These are phyloP conservation scores for Antheraea pernyi DNA, from an alignment of 1,140 invertebrate species.

Conservation along the genomic window DNA sequence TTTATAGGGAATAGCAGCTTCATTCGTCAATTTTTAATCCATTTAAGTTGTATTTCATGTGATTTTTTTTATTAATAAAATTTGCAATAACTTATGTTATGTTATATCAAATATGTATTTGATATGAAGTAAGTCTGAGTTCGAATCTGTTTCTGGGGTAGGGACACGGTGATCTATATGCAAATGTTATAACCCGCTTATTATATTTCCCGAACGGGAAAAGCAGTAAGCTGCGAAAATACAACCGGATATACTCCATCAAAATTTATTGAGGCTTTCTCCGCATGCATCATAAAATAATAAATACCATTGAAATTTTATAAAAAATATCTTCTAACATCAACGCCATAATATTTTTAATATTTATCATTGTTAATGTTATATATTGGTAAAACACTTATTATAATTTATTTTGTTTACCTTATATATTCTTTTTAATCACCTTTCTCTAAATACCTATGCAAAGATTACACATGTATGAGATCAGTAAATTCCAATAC, in stretches of 20 bases:
- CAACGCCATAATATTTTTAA: not conserved
- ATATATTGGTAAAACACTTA: no score
- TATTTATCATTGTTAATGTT: not conserved
- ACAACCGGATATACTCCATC: constrained; percentile 55
- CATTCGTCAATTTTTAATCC: no score
- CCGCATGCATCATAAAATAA: constrained; percentile 9
- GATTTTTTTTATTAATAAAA: no score
- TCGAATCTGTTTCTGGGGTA: constrained; percentile 1
- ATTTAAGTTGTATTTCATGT: no score
- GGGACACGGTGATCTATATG: constrained; percentile 72
- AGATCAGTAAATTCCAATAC: no score
- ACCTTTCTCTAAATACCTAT: no score
- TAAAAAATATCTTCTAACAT: constrained; percentile 28
- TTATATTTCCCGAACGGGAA: constrained; percentile 65
- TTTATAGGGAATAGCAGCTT: no score
- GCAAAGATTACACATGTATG: no score
- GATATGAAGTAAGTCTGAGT: not conserved
- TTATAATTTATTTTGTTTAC: no score
- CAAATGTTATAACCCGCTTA: constrained; percentile 75
- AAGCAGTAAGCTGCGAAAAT: constrained; percentile 51
- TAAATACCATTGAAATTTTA: constrained; percentile 12
- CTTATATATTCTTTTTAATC: no score
- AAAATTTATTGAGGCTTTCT: constrained; percentile 41
- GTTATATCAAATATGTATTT: not conserved
- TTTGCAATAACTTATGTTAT: no score